phyloP scores from a whole-genome alignment of 2,888 invertebrate species.

The Cyclophora albipunctata region DNA sequence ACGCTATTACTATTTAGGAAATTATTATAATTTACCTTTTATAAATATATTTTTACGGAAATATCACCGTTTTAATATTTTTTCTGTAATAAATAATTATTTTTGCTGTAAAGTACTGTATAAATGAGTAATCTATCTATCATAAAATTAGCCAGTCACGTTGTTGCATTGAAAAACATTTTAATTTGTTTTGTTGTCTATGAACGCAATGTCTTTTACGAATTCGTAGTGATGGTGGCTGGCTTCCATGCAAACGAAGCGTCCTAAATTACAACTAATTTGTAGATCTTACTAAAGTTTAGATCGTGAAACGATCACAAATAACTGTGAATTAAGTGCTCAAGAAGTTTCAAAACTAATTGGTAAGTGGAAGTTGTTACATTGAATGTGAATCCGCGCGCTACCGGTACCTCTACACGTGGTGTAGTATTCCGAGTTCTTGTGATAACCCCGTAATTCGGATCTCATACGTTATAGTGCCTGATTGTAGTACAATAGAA shows the following conservation, averaged over 20 bases:
- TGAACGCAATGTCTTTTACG: slow-evolving; percentile 72
- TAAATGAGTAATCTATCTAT: background rate
- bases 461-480: too few relatives aligned
- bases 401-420: slow-evolving; percentile 71
- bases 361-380: slow-evolving; percentile 66
- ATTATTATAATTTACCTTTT: too few relatives aligned
- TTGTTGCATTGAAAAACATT: slow-evolving; percentile 39
- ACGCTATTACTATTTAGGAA: background rate
- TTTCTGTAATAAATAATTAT: too few relatives aligned
- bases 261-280: slow-evolving; percentile 63
- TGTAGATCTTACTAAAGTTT: slow-evolving; percentile 51
- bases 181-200: slow-evolving; percentile 57
- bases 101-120: too few relatives aligned
- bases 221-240: slow-evolving; percentile 75
- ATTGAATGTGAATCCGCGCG: slow-evolving; percentile 53
- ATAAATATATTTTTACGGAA: too few relatives aligned
- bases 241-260: slow-evolving; percentile 73
- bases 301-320: slow-evolving; percentile 51
- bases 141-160: slow-evolving; percentile 25
- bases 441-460: too few relatives aligned
- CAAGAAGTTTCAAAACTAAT: slow-evolving; percentile 65
- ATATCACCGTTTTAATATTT: too few relatives aligned
- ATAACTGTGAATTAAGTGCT: slow-evolving; percentile 67
- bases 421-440: slow-evolving; percentile 53
- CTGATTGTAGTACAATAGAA: too few relatives aligned